Percentiles rank a stretch among this genome's conserved stretches.
These are phyloP conservation scores for Callipepla californica DNA, from an alignment of 2,113 vertebrate genomes.

Conservation along the genomic window DNA sequence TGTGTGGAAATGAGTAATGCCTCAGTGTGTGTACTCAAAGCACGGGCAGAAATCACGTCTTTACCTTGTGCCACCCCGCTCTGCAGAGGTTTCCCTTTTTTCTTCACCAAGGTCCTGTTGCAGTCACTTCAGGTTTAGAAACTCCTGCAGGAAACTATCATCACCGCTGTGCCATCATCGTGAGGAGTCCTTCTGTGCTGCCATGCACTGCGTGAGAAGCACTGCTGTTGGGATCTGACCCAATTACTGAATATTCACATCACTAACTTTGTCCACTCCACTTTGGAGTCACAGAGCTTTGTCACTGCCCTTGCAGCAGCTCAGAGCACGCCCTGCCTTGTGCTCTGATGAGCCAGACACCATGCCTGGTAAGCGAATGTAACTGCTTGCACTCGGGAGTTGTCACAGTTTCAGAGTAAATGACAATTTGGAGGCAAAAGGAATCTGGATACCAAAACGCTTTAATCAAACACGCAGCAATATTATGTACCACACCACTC, in stretches of 20 bases:
- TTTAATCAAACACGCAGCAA: neutral
- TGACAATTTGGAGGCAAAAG: neutral
- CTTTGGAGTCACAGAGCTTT: neutral
- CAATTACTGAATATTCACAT: neutral
- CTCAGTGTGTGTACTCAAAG: neutral
- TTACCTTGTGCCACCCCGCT: neutral
- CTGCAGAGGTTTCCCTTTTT: neutral
- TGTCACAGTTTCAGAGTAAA: neutral
- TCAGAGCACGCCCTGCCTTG: neutral
- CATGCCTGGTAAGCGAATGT: neutral
- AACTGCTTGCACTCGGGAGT: neutral
- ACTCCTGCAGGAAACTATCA: neutral
- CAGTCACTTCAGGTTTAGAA: neutral
- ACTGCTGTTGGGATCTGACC: neutral
- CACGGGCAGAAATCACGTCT: fast-evolving
- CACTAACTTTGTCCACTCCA: neutral
- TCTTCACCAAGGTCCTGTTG: neutral
- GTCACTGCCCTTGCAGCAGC: neutral
- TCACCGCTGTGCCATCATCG: neutral
- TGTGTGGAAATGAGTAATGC: neutral
- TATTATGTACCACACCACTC: neutral
- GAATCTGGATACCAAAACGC: neutral
- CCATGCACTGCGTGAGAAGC: neutral
- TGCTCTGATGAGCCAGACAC: neutral
- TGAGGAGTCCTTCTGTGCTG: neutral